Conservation (phyloP, 2,888 invertebrate species). For the Cryptus viduatorius region DNA sequence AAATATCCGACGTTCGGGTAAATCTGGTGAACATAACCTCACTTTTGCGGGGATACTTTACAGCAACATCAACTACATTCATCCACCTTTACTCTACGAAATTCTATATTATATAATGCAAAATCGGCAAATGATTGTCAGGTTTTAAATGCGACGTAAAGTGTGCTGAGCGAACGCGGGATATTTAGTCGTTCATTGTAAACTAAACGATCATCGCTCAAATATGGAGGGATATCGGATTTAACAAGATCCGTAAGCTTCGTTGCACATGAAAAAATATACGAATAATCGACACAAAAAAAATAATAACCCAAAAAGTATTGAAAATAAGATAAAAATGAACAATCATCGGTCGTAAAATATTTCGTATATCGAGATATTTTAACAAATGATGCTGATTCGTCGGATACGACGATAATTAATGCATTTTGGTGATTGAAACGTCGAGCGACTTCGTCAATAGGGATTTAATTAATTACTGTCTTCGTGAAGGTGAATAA, state of each 20-base stretch:
- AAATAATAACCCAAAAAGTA: too few species aligned
- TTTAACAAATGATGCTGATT: neutral
- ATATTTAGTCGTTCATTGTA: neutral
- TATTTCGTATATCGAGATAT: neutral
- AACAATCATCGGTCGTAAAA: neutral
- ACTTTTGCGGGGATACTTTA: too few species aligned
- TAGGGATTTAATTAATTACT: slow-evolving; percentile 66
- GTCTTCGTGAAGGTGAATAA: slow-evolving; percentile 55
- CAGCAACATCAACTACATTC: too few species aligned
- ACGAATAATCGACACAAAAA: too few species aligned
- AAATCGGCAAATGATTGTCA: neutral
- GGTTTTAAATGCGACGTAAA: neutral
- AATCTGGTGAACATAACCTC: too few species aligned
- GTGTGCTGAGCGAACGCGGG: neutral
- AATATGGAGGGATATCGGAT: too few species aligned
- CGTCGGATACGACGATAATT: neutral
- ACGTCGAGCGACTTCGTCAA: neutral
- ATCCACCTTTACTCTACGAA: neutral
- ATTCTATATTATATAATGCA: neutral
- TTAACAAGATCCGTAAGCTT: too few species aligned
- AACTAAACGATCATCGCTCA: neutral
- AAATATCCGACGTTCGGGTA: neutral
- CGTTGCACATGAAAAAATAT: too few species aligned
- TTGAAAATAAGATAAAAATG: too few species aligned
- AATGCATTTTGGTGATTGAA: neutral